Evolutionary conservation across 2,113 vertebrate species (phyloP), one percentile per base, ranked within the genome.

Genomic region (Peromyscus polionotus): DNA sequence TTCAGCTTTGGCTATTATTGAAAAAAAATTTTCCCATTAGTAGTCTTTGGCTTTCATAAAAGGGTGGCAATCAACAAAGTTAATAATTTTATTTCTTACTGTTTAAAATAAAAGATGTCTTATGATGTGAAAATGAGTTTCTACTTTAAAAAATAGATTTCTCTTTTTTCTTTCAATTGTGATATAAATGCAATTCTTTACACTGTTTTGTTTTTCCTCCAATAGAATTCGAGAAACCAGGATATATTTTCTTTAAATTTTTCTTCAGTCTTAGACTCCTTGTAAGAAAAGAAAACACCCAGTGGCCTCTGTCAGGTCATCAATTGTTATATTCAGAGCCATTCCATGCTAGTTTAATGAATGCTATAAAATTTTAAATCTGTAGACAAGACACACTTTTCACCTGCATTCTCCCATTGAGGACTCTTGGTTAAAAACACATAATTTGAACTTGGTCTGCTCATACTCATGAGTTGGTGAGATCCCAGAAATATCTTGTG

Each of bases 31-130:
- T 94, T 90, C 31, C 92, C 83, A 84, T 80, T 80, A 96, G 89
- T 75, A 97, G 36, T 96, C 96, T 97, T 98, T 92, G 97, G 97
- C 87, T 97, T 95, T 97, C 48, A 84, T 91, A 73, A 93, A 85
- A 89, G 28, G 94, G 81, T 94, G 72, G 86, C 28, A 89, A 95
- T 96, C 85, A 90, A 51, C 77, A 96, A 91, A 77, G 91, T 61
- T 91, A 42, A 97, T 48, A 11, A 79, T 91, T 95, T 95, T 70
- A 94, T 92, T 97, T 97, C 90, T 73, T 90, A 77, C 68, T 67
- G 63, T 79, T 88, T 61, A 93, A 90, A 92, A 93, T 39, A 88
- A 93, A 57, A 98, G 94, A 75, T 86, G 39, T 87, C 93, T 83
- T 75, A 92, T 59, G 14, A 77, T 97, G 39, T 84, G 59, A 97